A percentile compares a stretch with the other conserved stretches of the same genome.
phyloP scores from a whole-genome alignment of 2,113 vertebrate species.

The Aspidoscelis tigris region DNA sequence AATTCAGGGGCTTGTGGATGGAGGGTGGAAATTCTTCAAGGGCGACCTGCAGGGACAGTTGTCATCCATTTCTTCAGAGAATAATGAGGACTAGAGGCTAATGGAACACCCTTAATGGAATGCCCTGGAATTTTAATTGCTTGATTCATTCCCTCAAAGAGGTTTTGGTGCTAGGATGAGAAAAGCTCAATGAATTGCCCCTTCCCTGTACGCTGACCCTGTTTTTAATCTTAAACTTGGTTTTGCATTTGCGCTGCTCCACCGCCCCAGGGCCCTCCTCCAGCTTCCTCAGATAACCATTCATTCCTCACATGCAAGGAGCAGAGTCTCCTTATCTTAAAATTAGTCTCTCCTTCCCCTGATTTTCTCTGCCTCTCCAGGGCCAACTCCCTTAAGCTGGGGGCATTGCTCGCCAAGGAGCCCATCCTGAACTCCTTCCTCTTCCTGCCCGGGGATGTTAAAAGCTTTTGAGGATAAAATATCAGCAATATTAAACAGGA shows the following conservation, averaged over 20 bases:
- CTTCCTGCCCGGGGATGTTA: conserved; percentile 13
- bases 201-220: neutral
- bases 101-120: neutral
- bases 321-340: neutral
- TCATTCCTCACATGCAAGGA: neutral
- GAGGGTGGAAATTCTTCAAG: too few relatives aligned
- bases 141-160: neutral
- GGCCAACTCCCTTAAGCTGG: neutral
- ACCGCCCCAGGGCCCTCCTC: too few relatives aligned
- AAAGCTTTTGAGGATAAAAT: conserved; percentile 54
- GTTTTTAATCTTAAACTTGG: conserved; percentile 6
- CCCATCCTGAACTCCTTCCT: too few relatives aligned
- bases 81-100: too few relatives aligned
- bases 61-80: neutral
- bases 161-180: neutral
- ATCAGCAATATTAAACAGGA: conserved; percentile 17
- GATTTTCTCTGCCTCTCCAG: neutral
- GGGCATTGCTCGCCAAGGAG: neutral
- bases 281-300: neutral
- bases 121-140: neutral
- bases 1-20: neutral
- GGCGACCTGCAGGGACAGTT: neutral
- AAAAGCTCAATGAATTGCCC: neutral
- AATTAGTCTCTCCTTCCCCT: neutral
- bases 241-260: neutral